phyloP scores from a whole-genome alignment of 2,888 invertebrate species.

The Scaptomyza tumidula region DNA sequence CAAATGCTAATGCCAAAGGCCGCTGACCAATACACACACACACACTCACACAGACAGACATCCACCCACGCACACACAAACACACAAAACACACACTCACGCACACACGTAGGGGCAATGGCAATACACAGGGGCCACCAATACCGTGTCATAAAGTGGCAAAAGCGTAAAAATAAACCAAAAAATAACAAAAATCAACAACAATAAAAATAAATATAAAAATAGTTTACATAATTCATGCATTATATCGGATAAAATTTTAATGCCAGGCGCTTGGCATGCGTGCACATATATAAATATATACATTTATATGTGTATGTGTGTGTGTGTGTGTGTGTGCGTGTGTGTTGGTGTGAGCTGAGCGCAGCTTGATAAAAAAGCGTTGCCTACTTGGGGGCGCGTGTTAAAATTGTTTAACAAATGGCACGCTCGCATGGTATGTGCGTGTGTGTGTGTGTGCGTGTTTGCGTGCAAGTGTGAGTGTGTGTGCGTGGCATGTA shows the following conservation, averaged over 20 bases:
- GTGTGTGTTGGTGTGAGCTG: slow-evolving; percentile 24
- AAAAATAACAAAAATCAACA: slow-evolving; percentile 65
- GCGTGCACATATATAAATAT: not conserved
- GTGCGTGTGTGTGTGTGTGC: slow-evolving; percentile 40
- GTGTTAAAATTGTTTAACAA: slow-evolving; percentile 76
- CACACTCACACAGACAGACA: slow-evolving; percentile 6
- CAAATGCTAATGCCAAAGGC: slow-evolving; percentile 77
- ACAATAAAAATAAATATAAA: slow-evolving; percentile 64
- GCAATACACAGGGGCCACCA: slow-evolving; percentile 51
- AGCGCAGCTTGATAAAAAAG: slow-evolving; percentile 52
- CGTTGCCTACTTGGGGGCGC: slow-evolving; percentile 74
- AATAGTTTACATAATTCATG: slow-evolving; percentile 81
- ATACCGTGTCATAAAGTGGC: slow-evolving; percentile 59
- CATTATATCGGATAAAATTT: slow-evolving; percentile 80
- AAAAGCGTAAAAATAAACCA: slow-evolving; percentile 42
- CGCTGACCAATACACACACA: slow-evolving; percentile 43
- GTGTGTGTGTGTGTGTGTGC: not conserved
- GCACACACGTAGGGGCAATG: slow-evolving; percentile 47
- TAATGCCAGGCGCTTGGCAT: slow-evolving; percentile 55
- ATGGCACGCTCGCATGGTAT: slow-evolving; percentile 67
- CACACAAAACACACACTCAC: slow-evolving; percentile 3
- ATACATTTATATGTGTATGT: not conserved
- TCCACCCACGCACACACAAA: not conserved
- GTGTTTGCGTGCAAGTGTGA: slow-evolving; percentile 36
- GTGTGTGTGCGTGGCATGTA: slow-evolving; percentile 60